phyloP scores from a whole-genome alignment of 2,888 invertebrate genomes.

The Orchestes rusci region DNA sequence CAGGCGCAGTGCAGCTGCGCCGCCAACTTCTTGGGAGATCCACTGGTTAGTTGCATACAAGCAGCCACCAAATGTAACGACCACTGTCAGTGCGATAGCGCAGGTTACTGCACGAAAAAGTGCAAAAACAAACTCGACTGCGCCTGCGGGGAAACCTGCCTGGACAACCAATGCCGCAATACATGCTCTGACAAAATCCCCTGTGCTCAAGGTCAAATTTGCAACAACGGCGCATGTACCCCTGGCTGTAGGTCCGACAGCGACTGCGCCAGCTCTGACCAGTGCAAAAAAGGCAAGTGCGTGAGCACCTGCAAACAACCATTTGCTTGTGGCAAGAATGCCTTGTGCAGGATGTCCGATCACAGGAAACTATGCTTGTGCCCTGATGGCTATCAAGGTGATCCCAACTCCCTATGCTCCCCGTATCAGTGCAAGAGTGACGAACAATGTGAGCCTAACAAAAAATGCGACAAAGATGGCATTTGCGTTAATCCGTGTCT shows the following conservation, averaged over 20 bases:
- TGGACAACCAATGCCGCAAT: slow-evolving; percentile 63
- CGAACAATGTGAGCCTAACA: slow-evolving; percentile 69
- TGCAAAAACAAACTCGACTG: slow-evolving; percentile 65
- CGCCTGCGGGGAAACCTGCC: slow-evolving; percentile 74
- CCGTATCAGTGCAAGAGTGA: slow-evolving; percentile 70
- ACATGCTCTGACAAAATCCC: slow-evolving; percentile 61
- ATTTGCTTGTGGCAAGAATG: slow-evolving; percentile 71
- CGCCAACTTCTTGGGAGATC: slow-evolving; percentile 72
- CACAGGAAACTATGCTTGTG: slow-evolving; percentile 82
- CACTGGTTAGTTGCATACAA: slow-evolving; percentile 67
- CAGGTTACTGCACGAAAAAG: slow-evolving; percentile 67
- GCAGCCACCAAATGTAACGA: slow-evolving; percentile 67
- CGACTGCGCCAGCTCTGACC: slow-evolving; percentile 71
- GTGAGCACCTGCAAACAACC: slow-evolving; percentile 60
- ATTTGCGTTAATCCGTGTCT: slow-evolving; percentile 80
- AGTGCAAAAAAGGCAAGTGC: slow-evolving; percentile 66
- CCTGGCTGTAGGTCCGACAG: slow-evolving; percentile 73
- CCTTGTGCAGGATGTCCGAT: slow-evolving; percentile 69
- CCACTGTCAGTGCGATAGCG: slow-evolving; percentile 72
- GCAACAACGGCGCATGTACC: slow-evolving; percentile 62
- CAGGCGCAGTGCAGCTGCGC: slow-evolving; percentile 82
- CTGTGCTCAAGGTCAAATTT: slow-evolving; percentile 71
- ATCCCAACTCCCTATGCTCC: slow-evolving; percentile 67
- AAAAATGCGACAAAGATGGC: slow-evolving; percentile 61
- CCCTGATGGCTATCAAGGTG: slow-evolving; percentile 77